Conservation (phyloP, 2,888 invertebrate genomes). For the Eupithecia centaureata region DNA sequence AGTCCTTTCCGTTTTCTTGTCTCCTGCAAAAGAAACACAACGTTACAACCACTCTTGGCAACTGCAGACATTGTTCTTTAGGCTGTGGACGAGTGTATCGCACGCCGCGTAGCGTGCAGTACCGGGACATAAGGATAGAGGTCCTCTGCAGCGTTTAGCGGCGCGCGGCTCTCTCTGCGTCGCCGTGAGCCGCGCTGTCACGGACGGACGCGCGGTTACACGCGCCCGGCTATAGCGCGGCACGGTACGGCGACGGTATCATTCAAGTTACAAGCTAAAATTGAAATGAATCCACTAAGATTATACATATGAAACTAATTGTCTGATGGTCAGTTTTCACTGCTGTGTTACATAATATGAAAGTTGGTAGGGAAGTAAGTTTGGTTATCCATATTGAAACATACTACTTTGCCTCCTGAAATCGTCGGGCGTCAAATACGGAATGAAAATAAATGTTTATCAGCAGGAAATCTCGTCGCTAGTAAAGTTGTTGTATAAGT, state of each 20-base stretch:
- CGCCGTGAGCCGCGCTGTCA: constrained; percentile 79
- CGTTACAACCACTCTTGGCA: not conserved
- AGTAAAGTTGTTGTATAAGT: not conserved
- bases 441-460: not conserved
- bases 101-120: constrained; percentile 85
- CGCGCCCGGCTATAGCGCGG: constrained; percentile 62
- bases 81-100: constrained; percentile 64
- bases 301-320: not conserved
- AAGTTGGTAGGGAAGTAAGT: too few species aligned
- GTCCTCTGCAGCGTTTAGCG: constrained; percentile 89
- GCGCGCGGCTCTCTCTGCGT: constrained; percentile 83
- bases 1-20: constrained; percentile 99
- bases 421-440: not conserved
- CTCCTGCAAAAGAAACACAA: constrained; percentile 83
- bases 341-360: too few species aligned
- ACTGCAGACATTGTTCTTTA: not conserved
- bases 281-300: not conserved
- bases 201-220: constrained; percentile 69
- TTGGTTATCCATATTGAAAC: too few species aligned
- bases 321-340: too few species aligned
- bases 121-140: constrained; percentile 92
- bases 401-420: too few species aligned
- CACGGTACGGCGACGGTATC: constrained; percentile 60
- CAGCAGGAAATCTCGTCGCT: not conserved
- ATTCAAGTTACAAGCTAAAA: not conserved